These are phyloP conservation scores for Anguilla marmorata DNA, from an alignment of 2,797 vertebrate species.

Conservation along the genomic window DNA sequence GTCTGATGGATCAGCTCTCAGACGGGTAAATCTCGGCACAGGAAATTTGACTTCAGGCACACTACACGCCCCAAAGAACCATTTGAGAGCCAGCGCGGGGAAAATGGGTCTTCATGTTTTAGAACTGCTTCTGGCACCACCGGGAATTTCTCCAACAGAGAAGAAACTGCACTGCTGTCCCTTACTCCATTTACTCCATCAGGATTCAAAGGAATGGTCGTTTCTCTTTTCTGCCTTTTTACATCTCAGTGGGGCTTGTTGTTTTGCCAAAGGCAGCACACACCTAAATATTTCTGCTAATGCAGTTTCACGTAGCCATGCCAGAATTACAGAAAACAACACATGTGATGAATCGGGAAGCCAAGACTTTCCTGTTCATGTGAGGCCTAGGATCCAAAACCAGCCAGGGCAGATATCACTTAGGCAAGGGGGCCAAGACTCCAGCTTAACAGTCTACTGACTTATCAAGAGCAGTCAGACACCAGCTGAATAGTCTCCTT, in stretches of 20 bases:
- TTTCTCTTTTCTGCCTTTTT: background rate
- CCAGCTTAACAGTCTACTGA: slow-evolving; percentile 2
- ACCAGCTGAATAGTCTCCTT: background rate
- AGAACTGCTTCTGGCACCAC: slow-evolving; percentile 51
- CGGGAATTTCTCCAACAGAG: slow-evolving; percentile 41
- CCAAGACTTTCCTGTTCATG: slow-evolving; percentile 22
- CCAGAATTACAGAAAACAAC: slow-evolving; percentile 18
- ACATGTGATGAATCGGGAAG: background rate
- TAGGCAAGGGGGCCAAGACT: background rate
- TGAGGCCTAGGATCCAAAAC: background rate
- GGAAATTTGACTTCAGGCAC: slow-evolving; percentile 42
- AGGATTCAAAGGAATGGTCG: background rate
- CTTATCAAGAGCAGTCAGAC: background rate
- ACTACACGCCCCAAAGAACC: slow-evolving; percentile 27
- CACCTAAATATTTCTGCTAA: background rate
- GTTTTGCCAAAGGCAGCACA: background rate
- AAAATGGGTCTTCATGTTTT: slow-evolving; percentile 54
- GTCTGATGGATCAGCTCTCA: slow-evolving; percentile 4
- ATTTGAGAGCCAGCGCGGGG: slow-evolving; percentile 39
- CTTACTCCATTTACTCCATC: background rate
- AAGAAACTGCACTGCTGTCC: background rate
- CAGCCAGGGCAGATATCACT: slow-evolving; percentile 25
- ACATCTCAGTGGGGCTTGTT: background rate
- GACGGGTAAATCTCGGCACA: slow-evolving; percentile 36
- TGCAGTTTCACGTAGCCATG: background rate